Evolutionary conservation across 2,113 vertebrate species (phyloP).

Genomic region (Puntigrus tetrazona): DNA sequence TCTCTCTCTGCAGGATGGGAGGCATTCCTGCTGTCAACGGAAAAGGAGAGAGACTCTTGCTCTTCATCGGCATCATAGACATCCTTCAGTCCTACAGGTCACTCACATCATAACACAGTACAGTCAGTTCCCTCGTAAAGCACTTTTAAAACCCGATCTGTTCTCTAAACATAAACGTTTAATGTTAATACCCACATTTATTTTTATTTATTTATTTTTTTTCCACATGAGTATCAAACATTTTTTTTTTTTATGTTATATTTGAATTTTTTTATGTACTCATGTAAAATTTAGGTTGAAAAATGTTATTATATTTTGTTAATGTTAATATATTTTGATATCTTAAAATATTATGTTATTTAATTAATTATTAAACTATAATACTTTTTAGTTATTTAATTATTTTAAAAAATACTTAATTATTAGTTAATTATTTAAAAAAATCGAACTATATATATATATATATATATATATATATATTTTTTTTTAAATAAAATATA

Average conservation of each 20-base stretch:
- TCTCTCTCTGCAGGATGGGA: conserved; percentile 85
- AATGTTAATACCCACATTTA: not conserved
- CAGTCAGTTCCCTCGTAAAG: not conserved
- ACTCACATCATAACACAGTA: not conserved
- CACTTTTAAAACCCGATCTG: not conserved
- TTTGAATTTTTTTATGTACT: too few relatives aligned
- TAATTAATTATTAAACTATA: not conserved
- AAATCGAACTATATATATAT: too few relatives aligned
- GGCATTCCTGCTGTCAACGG: conserved; percentile 90
- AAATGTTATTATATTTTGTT: too few relatives aligned
- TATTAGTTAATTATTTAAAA: too few relatives aligned
- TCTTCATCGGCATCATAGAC: conserved; percentile 96
- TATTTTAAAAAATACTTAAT: too few relatives aligned
- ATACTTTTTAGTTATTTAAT: not conserved
- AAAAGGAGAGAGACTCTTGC: conserved; percentile 89
- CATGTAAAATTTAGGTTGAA: too few relatives aligned
- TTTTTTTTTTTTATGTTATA: too few relatives aligned
- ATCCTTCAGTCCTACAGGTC: conserved; percentile 98
- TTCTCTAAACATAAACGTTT: not conserved
- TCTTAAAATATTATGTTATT: not conserved
- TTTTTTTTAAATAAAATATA: not conserved
- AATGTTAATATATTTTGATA: not conserved
- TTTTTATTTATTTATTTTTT: not conserved
- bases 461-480: too few relatives aligned
- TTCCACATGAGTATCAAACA: not conserved